Percentiles rank a stretch among this genome's conserved stretches.
These are phyloP conservation scores for Pandemis heparana DNA, from an alignment of 2,888 invertebrate species.

Conservation along the genomic window DNA sequence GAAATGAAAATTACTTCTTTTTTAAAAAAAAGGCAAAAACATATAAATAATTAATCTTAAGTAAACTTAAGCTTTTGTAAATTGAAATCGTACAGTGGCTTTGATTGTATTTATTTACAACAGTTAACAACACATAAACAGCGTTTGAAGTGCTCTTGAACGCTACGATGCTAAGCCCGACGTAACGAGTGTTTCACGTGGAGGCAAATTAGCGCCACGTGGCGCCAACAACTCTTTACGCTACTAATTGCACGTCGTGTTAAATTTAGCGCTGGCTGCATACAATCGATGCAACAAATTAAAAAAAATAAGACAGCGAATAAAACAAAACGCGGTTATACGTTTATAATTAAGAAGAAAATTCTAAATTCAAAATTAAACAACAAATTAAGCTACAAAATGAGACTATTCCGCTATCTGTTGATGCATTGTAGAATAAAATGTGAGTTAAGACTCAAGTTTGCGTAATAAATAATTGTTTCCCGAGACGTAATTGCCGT, in stretches of 20 bases:
- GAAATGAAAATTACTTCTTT: too few species aligned
- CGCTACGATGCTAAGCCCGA: slow-evolving; percentile 15
- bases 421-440: slow-evolving; percentile 80
- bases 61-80: neutral
- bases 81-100: neutral
- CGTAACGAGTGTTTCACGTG: slow-evolving; percentile 45
- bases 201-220: slow-evolving; percentile 48
- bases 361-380: slow-evolving; percentile 47
- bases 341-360: neutral
- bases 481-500: slow-evolving; percentile 84
- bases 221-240: slow-evolving; percentile 38
- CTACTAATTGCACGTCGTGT: slow-evolving; percentile 17
- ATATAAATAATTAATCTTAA: too few species aligned
- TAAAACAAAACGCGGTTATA: neutral
- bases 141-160: slow-evolving; percentile 26
- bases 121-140: slow-evolving; percentile 35
- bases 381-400: slow-evolving; percentile 51
- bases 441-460: slow-evolving; percentile 84
- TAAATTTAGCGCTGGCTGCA: slow-evolving; percentile 2
- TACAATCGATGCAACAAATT: neutral
- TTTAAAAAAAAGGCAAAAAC: too few species aligned
- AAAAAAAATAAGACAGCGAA: neutral
- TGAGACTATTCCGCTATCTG: slow-evolving; percentile 73
- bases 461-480: slow-evolving; percentile 86
- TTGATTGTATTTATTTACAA: slow-evolving; percentile 6